A percentile compares a stretch with the other conserved stretches of the same genome.
Conservation (phyloP, 2,797 vertebrate species). For the Onychomys arenicola region DNA sequence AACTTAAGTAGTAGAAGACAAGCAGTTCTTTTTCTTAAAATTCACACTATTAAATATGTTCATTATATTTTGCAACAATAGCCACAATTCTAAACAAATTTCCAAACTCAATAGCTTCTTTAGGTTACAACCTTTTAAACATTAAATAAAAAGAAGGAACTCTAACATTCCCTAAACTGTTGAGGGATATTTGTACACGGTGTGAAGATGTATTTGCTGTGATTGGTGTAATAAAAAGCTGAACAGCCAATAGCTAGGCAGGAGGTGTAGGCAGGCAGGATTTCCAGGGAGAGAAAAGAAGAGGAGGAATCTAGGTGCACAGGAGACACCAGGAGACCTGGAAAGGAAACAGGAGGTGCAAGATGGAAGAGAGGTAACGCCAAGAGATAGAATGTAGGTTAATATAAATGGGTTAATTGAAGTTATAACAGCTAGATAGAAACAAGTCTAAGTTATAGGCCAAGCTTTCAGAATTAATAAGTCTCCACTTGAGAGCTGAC, state of each 20-base stretch:
- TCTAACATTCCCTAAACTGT: not conserved
- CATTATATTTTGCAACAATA: constrained; percentile 43
- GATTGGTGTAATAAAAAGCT: not conserved
- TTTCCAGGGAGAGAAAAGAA: not conserved
- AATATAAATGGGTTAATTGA: not conserved
- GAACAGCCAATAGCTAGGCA: not conserved
- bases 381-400: not conserved
- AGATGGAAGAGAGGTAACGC: not conserved
- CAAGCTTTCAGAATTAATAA: not conserved
- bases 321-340: not conserved
- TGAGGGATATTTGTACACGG: not conserved
- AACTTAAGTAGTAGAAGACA: not conserved
- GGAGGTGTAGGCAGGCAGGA: not conserved
- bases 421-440: not conserved
- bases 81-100: constrained; percentile 49
- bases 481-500: not conserved
- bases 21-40: not conserved
- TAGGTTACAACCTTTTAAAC: constrained; percentile 30
- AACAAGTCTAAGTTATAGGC: not conserved
- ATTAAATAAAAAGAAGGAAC: constrained; percentile 44
- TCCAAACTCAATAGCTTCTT: constrained; percentile 28
- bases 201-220: not conserved
- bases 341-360: not conserved
- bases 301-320: not conserved
- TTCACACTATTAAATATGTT: constrained; percentile 50